phyloP scores from a whole-genome alignment of 2,113 vertebrate genomes.

The Odobenus rosmarus region DNA sequence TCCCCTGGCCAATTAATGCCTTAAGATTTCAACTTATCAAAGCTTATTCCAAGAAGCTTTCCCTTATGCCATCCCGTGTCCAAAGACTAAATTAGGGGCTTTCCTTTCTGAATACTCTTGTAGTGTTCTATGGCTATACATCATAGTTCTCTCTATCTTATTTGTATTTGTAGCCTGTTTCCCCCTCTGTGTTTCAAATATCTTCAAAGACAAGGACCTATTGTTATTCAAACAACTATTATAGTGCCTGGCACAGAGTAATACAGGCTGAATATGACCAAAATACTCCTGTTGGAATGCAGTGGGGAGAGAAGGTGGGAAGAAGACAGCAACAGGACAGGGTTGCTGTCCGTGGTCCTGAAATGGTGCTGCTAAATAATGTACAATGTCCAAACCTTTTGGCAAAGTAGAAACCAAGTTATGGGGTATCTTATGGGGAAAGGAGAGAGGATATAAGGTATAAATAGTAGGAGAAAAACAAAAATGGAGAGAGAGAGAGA shows the following conservation, averaged over 20 bases:
- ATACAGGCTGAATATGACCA: background rate
- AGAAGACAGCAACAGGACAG: too few species aligned
- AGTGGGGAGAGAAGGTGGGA: background rate
- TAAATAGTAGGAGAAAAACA: background rate
- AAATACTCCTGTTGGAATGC: background rate
- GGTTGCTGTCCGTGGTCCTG: slow-evolving; percentile 19
- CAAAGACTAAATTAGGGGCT: background rate
- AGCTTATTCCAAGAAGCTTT: background rate
- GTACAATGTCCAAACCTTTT: background rate
- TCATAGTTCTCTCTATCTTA: background rate
- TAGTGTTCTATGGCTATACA: background rate
- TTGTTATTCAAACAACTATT: background rate
- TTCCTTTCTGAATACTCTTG: background rate
- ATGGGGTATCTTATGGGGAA: background rate
- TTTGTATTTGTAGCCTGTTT: background rate
- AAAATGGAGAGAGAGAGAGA: background rate
- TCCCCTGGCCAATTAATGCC: background rate
- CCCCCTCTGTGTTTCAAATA: background rate
- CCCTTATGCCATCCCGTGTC: background rate
- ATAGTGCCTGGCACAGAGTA: background rate
- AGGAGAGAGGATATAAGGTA: background rate
- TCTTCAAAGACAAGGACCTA: background rate
- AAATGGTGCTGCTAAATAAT: background rate
- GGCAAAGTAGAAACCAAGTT: background rate
- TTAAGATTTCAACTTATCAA: background rate